Conservation (phyloP, 35 echinoderm and acorn worm genomes). For the Stichopus chloronotus region DNA sequence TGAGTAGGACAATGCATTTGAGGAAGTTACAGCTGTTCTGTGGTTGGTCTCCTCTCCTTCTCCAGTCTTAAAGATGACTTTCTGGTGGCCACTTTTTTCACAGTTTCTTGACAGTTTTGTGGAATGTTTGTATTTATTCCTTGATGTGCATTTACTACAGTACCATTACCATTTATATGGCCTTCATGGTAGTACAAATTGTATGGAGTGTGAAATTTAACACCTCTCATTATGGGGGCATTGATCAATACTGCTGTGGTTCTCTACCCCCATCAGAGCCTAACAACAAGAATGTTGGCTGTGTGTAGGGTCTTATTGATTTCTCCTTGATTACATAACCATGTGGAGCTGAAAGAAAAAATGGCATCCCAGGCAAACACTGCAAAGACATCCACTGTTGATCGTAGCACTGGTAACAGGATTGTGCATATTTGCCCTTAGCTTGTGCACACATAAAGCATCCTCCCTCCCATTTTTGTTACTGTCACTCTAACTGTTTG, state of each 20-base stretch:
- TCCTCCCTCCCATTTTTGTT: background rate
- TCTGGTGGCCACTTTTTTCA: background rate
- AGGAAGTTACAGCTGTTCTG: too few relatives aligned
- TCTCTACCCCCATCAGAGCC: background rate
- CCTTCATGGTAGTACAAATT: background rate
- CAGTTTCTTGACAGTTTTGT: background rate
- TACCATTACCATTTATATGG: background rate
- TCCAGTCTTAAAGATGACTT: too few relatives aligned
- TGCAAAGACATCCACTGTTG: background rate
- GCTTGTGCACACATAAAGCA: background rate
- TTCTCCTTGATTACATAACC: background rate
- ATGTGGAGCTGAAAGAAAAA: background rate
- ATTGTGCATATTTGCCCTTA: background rate
- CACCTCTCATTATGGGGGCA: background rate
- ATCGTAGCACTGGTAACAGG: background rate
- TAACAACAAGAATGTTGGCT: background rate
- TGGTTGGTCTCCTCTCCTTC: too few relatives aligned
- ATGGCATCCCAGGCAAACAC: background rate
- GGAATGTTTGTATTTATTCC: background rate
- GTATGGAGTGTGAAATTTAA: conserved; percentile 33
- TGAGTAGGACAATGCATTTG: too few relatives aligned
- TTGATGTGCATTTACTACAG: background rate
- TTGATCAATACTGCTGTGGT: background rate
- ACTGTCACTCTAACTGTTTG: background rate
- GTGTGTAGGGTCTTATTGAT: background rate